These are phyloP conservation scores for Oithona nana DNA, from an alignment of 2,888 invertebrate species.

Conservation along the genomic window DNA sequence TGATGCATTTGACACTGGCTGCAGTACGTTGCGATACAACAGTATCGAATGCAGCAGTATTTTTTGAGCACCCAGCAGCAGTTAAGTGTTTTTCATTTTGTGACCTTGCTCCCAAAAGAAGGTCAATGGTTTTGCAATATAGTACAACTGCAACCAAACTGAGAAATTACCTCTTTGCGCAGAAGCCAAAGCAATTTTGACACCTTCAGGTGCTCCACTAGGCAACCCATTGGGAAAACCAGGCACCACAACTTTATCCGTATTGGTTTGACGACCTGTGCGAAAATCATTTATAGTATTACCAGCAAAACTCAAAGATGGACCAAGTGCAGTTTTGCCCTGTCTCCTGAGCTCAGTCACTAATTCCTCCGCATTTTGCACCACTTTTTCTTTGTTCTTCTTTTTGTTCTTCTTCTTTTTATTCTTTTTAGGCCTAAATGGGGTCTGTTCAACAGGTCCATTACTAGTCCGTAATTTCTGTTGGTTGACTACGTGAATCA, in stretches of 20 bases:
- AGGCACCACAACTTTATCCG: neutral
- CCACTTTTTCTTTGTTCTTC: neutral
- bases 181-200: neutral
- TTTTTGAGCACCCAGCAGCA: no score
- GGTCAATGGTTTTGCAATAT: neutral
- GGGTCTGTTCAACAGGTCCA: neutral
- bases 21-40: no score
- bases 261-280: constrained; percentile 21
- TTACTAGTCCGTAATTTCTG: neutral
- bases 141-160: neutral
- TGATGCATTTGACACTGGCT: neutral
- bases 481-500: neutral
- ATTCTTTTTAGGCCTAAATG: neutral
- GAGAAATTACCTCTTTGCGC: neutral
- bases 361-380: neutral
- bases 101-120: no score
- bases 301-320: neutral
- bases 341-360: neutral
- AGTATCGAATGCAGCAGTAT: no score
- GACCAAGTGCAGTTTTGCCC: neutral
- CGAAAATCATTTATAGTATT: neutral
- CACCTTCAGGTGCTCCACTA: neutral
- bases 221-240: constrained; percentile 16
- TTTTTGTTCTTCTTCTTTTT: neutral
- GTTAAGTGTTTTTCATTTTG: no score